phyloP scores from a whole-genome alignment of 1,140 invertebrate genomes.

The Drosophila setifemur region DNA sequence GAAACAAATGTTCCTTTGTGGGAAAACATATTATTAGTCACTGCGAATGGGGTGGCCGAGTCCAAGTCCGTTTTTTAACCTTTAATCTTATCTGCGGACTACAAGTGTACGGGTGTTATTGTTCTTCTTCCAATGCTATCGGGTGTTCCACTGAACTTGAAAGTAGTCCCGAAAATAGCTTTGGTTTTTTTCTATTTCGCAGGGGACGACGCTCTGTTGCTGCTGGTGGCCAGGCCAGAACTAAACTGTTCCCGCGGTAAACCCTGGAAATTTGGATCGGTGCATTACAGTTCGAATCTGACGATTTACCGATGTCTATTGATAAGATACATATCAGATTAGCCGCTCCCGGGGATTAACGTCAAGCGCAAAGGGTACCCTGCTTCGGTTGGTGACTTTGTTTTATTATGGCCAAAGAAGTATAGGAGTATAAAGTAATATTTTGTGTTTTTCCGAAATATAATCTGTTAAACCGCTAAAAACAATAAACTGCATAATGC shows the following conservation, averaged over 20 bases:
- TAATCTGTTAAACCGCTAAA: too few species aligned
- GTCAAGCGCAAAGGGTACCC: constrained; percentile 7
- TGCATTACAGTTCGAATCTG: constrained; percentile 18
- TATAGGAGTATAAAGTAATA: background rate
- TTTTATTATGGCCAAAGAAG: background rate
- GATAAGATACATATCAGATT: constrained; percentile 44
- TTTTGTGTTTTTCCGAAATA: background rate
- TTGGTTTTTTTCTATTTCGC: background rate
- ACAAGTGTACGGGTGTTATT: constrained; percentile 13
- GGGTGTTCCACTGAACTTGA: constrained; percentile 34
- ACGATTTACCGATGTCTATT: constrained; percentile 20
- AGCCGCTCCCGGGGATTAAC: constrained; percentile 12
- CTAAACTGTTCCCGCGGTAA: constrained; percentile 2
- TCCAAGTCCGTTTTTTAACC: constrained; percentile 30
- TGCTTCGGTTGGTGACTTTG: background rate
- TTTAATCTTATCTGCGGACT: constrained; percentile 53
- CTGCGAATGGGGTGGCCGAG: background rate
- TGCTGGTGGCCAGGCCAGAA: constrained; percentile 26
- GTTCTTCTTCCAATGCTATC: constrained; percentile 22
- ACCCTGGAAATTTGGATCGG: background rate
- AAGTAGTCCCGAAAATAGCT: background rate
- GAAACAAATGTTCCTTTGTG: too few species aligned
- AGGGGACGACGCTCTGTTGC: constrained; percentile 15
- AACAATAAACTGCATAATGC: too few species aligned
- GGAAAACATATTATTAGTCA: constrained; percentile 20